Percentiles rank a stretch among this genome's conserved stretches.
These are phyloP conservation scores for Cryptotis parvus DNA, from an alignment of 2,113 vertebrate genomes.

Conservation along the genomic window DNA sequence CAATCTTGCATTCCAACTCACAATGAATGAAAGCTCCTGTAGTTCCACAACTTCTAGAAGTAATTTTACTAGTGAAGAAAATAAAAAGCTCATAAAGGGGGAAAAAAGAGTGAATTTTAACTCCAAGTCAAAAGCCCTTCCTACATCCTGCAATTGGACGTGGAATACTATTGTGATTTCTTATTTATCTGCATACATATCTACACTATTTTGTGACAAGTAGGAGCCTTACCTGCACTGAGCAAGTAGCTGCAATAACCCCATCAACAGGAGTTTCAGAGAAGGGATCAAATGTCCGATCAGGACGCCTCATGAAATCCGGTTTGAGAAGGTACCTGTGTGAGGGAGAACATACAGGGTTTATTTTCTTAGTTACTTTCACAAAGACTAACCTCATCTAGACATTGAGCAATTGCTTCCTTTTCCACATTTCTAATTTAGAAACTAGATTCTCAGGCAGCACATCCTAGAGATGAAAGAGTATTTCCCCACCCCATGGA, in stretches of 20 bases:
- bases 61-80: neutral
- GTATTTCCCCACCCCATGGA: neutral
- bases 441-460: no score
- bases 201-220: neutral
- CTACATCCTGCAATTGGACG: neutral
- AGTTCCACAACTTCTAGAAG: neutral
- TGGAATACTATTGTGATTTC: neutral
- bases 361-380: neutral
- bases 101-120: neutral
- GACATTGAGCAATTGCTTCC: neutral
- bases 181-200: neutral
- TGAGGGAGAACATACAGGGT: neutral
- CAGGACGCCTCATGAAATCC: constrained; percentile 98
- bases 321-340: constrained; percentile 96
- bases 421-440: neutral
- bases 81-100: neutral
- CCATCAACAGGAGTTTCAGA: constrained; percentile 99
- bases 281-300: constrained; percentile 98
- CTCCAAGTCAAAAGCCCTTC: neutral
- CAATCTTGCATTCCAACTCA: neutral
- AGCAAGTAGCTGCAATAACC: constrained; percentile 98
- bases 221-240: constrained; percentile 92
- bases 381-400: neutral
- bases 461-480: neutral
- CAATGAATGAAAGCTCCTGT: neutral